Evolutionary conservation across 2,888 invertebrate species (phyloP), one percentile per base, ranked within the genome.

Genomic region (Asteroscopus sphinx): DNA sequence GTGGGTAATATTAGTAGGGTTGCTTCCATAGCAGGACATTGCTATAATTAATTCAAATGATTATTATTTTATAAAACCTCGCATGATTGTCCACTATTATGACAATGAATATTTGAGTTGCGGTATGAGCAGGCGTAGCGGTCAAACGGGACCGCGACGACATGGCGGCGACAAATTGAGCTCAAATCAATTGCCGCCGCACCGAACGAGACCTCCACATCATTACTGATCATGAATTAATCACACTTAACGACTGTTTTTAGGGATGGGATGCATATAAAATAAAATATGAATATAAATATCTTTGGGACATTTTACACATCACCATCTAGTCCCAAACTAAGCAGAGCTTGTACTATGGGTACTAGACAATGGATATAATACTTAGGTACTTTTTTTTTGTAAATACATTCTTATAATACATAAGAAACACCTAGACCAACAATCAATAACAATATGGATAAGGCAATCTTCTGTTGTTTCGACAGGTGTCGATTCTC

Each of bases 161-260:
- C 87, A 28, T 51, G 87, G 85, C 88, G 85, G 69, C 81, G 85
- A 87, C 88, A 91, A 91, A 89, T 91, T 91, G 89, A 85, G 82
- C 86, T 77, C 88, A 83, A 90, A 90, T 87, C 88, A 89, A 88
- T 88, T 80, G 81, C 72, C 77, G 76, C 72, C 54, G 83, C 86
- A 87, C 76, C 85, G 79, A 83, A 87, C 89, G 46, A 35, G 45
- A 51, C 46, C 56, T 57, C 59, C 58, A 74, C 76, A 73, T 92
- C 89, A 92, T 92, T 92, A 92, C 84, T 80, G 86, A 73, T 82
- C 86, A 90, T 93, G 88, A 92, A 93, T 92, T 92, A 93, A 92
- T 92, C 88, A 92, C 89, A 87, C 80, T 87, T 87, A 86, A 87
- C 86, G 85, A 87, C 82, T 84, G 81, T 73, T 63, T 56, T 2